Conservation (phyloP, 2,113 vertebrate species). For the Rhinogobius similis region DNA sequence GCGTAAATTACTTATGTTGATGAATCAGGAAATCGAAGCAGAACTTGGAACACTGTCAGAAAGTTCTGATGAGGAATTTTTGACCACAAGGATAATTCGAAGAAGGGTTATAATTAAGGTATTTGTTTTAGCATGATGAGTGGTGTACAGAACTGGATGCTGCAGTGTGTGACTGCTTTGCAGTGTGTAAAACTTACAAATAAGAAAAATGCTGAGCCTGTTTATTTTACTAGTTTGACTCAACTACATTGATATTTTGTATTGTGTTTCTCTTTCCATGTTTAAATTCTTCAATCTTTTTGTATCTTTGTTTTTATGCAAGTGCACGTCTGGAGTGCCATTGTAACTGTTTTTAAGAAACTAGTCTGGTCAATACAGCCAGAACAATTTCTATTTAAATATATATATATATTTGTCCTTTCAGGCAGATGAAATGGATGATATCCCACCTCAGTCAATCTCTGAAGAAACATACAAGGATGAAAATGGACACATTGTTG, state of each 20-base stretch:
- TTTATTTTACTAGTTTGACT: conserved; percentile 43
- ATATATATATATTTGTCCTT: conserved; percentile 21
- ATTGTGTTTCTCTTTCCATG: background rate
- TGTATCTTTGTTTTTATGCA: conserved; percentile 16
- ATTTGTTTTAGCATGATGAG: conserved; percentile 55
- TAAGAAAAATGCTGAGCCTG: background rate
- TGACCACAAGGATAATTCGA: conserved; percentile 89
- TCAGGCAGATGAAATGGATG: conserved; percentile 86
- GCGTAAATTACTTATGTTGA: conserved; percentile 73
- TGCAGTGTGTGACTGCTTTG: background rate
- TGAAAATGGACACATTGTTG: conserved; percentile 84
- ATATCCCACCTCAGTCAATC: conserved; percentile 83
- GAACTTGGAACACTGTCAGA: conserved; percentile 85
- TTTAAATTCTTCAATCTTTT: background rate
- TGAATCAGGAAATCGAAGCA: conserved; percentile 83
- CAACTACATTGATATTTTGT: conserved; percentile 27
- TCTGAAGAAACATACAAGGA: conserved; percentile 88
- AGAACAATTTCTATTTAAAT: background rate
- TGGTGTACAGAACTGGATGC: conserved; percentile 13
- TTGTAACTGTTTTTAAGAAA: background rate
- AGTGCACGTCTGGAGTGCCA: conserved; percentile 1
- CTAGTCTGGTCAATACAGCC: background rate
- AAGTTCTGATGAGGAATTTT: conserved; percentile 89
- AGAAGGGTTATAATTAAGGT: conserved; percentile 95
- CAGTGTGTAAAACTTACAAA: conserved; percentile 7